These are phyloP conservation scores for Anadara kagoshimensis DNA, from an alignment of 1,140 invertebrate genomes.

Conservation along the genomic window DNA sequence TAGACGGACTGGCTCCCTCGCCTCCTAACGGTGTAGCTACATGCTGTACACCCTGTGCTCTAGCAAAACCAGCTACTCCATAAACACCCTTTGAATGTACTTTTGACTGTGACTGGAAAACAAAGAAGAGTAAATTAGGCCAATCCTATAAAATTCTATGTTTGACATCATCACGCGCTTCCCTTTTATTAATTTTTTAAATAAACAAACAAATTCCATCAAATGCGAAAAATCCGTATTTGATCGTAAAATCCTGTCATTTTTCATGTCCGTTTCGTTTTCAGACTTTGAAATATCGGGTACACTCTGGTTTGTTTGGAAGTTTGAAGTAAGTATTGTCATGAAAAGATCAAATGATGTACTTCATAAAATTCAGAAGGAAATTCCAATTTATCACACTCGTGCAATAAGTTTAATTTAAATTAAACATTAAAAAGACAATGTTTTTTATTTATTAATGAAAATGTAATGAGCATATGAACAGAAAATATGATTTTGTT, in stretches of 20 bases:
- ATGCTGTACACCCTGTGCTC: conserved; percentile 42
- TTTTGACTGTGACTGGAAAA: conserved; percentile 39
- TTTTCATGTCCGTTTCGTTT: too few species aligned
- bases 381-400: too few species aligned
- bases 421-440: background rate
- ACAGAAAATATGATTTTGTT: background rate
- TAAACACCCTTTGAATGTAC: conserved; percentile 52
- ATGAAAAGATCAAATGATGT: too few species aligned
- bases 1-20: conserved; percentile 1
- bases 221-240: background rate
- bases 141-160: too few species aligned
- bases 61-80: conserved; percentile 46
- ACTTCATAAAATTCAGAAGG: too few species aligned
- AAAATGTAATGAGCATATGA: background rate
- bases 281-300: too few species aligned
- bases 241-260: too few species aligned
- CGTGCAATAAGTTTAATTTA: background rate
- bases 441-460: background rate
- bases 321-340: too few species aligned
- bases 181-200: background rate
- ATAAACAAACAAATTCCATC: background rate
- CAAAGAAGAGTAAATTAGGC: background rate
- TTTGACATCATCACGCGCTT: background rate
- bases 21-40: background rate
- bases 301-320: too few species aligned